Percentiles rank a stretch among this genome's conserved stretches.
phyloP scores from a whole-genome alignment of 2,113 vertebrate genomes.

The Rattus norvegicus region GRCr8 NC_086033.1:77270001-77270500 shows the following conservation, averaged over 20 bases:
- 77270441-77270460: background rate
- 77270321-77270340: background rate
- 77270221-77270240: background rate
- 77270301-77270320: background rate
- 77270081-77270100: background rate
- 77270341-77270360: background rate
- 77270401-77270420: background rate
- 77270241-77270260: background rate
- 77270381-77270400: background rate
- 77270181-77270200: background rate
- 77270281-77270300: background rate
- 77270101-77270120: background rate
- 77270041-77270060: background rate
- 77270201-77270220: background rate
- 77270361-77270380: background rate
- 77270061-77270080: background rate
- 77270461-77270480: background rate
- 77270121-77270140: background rate
- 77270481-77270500: background rate
- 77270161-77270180: background rate
- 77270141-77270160: background rate
- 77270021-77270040: background rate
- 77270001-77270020: background rate
- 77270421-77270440: background rate
- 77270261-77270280: background rate